Evolutionary conservation across 2,797 vertebrate species (phyloP), one percentile per base, ranked within the genome.

Genomic region (Anguilla anguilla): DNA sequence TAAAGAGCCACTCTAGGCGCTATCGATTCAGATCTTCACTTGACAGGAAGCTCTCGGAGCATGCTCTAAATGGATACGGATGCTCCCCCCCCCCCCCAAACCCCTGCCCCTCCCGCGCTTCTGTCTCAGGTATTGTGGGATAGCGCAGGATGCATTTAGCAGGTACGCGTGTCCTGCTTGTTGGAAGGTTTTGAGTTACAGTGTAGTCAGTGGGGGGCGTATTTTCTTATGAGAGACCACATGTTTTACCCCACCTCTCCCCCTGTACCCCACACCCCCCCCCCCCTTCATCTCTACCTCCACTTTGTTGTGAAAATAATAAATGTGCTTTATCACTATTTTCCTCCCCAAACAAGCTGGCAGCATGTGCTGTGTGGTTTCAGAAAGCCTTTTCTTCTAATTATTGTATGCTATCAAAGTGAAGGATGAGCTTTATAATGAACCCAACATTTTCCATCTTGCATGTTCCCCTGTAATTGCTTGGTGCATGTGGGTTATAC

Each of bases 1-100:
- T 96, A 96, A 97, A 95, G 94, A 96, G 96, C 95, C 95, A 95
- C 96, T 96, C 94, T 91, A 95, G 95, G 94, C 94, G 93, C 93
- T 96, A 97, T 97, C 95, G 96, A 96, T 96, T 96, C 94, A 96
- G 95, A 96, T 96, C 96, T 96, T 95, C 95, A 95, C 96, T 96
- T 96, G 96, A 96, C 96, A 96, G 96, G 95, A 96, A 95, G 95
- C 95, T 95, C 95, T 94, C 92, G 92, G 93, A 96, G 95, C 95
- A 96, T 96, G 95, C 95, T 96, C 96, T 96, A 96, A 96, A 96
- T 94, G 95, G 94, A 94, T 95, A 95, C 95, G 95, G 95, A 96
- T 43, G 31, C 74, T 6, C 15, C 13, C 28, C 3, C 13, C 11
- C 10, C 1, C n/a, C 28, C 2, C 7, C n/a, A n/a, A n/a, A n/a